These are phyloP conservation scores for Oxyura jamaicensis DNA, from an alignment of 2,113 vertebrate species.

Conservation along the genomic window DNA sequence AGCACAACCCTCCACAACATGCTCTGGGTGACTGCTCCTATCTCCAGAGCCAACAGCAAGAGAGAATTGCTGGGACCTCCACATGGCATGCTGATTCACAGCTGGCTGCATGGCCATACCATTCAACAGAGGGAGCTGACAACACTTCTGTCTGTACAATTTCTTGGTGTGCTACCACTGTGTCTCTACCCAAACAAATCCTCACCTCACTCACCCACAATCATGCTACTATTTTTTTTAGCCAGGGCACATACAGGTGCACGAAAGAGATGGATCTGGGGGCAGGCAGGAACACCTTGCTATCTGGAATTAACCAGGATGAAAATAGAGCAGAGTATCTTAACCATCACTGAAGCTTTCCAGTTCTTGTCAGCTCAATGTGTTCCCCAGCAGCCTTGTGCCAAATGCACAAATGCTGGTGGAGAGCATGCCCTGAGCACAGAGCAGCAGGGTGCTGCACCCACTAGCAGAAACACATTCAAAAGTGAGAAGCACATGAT, in stretches of 20 bases:
- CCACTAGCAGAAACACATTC: not conserved
- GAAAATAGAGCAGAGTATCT: not conserved
- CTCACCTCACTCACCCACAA: not conserved
- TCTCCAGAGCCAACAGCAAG: not conserved
- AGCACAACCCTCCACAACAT: not conserved
- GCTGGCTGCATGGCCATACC: not conserved
- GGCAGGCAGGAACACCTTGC: not conserved
- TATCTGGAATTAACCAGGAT: not conserved
- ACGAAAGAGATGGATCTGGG: not conserved
- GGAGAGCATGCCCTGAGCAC: accelerated
- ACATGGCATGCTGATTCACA: not conserved
- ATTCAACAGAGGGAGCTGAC: not conserved
- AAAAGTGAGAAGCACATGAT: not conserved
- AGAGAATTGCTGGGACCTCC: not conserved
- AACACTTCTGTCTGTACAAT: not conserved
- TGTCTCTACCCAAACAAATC: not conserved
- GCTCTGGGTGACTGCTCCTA: not conserved
- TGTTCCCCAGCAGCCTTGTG: not conserved
- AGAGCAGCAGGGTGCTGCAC: not conserved
- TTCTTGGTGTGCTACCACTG: not conserved
- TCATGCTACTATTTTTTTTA: not conserved
- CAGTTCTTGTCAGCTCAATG: accelerated
- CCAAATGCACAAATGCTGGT: not conserved
- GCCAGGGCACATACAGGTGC: accelerated
- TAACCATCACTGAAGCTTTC: not conserved